phyloP scores from a whole-genome alignment of 2,797 vertebrate genomes.

The Emys orbicularis region DNA sequence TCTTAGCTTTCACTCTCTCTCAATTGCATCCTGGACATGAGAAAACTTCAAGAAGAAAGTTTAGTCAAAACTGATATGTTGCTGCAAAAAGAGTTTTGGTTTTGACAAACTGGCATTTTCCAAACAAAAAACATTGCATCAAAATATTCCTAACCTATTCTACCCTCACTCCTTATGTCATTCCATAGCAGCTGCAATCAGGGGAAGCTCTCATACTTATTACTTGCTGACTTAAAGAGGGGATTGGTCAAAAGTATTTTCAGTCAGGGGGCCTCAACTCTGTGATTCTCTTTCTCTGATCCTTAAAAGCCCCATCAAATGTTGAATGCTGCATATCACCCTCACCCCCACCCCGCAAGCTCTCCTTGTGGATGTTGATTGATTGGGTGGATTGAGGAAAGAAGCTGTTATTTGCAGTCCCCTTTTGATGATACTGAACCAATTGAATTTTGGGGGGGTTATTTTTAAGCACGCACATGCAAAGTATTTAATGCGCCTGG shows the following conservation, averaged over 20 bases:
- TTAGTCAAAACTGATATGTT: too few relatives aligned
- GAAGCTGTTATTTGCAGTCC: neutral
- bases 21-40: too few relatives aligned
- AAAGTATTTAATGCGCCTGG: neutral
- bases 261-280: neutral
- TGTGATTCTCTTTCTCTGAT: neutral
- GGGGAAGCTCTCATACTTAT: neutral
- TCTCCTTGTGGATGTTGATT: neutral
- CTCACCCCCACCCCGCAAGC: fast-evolving
- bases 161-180: neutral
- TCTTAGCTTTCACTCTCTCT: too few relatives aligned
- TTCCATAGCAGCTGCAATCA: neutral
- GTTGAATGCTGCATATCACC: neutral
- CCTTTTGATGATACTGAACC: slow-evolving; percentile 12
- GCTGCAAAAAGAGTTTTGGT: neutral
- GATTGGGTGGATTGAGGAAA: neutral
- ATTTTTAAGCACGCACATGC: neutral
- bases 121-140: neutral
- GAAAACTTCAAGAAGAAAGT: neutral
- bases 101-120: neutral
- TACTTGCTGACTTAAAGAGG: neutral
- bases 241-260: neutral
- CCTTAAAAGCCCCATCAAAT: neutral
- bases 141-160: neutral
- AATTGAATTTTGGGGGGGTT: neutral